phyloP scores from a whole-genome alignment of 2,113 vertebrate genomes.

The Ciconia maguari region DNA sequence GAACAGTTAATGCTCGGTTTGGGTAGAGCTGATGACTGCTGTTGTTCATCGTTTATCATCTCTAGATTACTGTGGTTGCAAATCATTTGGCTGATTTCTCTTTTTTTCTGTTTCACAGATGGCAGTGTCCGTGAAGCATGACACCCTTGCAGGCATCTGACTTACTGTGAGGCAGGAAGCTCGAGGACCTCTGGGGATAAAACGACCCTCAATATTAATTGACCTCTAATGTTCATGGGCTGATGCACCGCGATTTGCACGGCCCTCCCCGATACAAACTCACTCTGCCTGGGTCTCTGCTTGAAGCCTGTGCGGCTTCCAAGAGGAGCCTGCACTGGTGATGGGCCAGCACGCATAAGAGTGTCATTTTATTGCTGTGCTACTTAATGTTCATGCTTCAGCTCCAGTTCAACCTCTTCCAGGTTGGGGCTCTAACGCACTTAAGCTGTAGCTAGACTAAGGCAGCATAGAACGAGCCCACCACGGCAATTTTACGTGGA shows the following conservation, averaged over 20 bases:
- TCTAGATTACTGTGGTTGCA: not conserved
- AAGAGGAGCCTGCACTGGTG: not conserved
- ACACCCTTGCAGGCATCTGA: not conserved
- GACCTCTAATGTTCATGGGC: not conserved
- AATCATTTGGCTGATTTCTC: not conserved
- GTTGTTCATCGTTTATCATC: not conserved
- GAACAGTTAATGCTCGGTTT: not conserved
- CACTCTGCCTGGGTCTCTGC: not conserved
- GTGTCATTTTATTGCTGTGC: not conserved
- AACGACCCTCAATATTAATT: not conserved
- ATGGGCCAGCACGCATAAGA: not conserved
- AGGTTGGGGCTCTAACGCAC: not conserved
- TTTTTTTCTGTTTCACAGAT: not conserved
- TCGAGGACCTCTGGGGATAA: not conserved
- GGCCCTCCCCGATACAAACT: fast-evolving
- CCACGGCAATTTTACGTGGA: not conserved
- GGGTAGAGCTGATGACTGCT: not conserved
- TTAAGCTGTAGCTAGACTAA: not conserved
- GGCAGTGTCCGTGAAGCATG: not conserved
- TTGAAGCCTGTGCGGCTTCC: not conserved
- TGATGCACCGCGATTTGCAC: not conserved
- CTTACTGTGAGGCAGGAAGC: not conserved
- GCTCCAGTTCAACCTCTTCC: not conserved
- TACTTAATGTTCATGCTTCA: not conserved
- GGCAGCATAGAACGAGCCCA: not conserved